These are phyloP conservation scores for Cordilura impudica DNA, from an alignment of 2,888 invertebrate species.

Conservation along the genomic window DNA sequence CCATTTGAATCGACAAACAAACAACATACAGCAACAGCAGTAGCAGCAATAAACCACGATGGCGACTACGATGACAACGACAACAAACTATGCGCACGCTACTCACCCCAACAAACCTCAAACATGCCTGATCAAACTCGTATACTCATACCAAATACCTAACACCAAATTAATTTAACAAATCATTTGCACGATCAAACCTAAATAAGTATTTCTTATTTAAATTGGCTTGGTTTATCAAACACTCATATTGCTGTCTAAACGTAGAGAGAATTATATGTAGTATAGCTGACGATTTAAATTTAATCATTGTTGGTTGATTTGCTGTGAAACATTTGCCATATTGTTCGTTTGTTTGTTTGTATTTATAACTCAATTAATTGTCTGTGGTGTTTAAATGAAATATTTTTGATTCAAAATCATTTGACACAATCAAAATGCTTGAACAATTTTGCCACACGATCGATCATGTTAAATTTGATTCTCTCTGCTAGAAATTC, in stretches of 20 bases:
- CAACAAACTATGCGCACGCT: slow-evolving; percentile 19
- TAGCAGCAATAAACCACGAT: slow-evolving; percentile 2
- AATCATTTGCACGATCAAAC: neutral
- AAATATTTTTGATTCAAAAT: slow-evolving; percentile 15
- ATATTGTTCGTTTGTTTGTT: neutral
- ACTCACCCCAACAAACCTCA: neutral
- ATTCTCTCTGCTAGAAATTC: neutral
- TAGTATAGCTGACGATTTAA: too few species aligned
- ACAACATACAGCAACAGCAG: slow-evolving; percentile 17
- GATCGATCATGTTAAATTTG: slow-evolving; percentile 4
- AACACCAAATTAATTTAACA: neutral
- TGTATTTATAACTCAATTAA: neutral
- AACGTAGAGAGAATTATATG: neutral
- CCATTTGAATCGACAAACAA: slow-evolving; percentile 47
- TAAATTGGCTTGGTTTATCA: neutral
- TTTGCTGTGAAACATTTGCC: neutral
- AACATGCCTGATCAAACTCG: slow-evolving; percentile 13
- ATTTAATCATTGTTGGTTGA: neutral
- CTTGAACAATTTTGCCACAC: slow-evolving; percentile 4
- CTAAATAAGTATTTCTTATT: neutral
- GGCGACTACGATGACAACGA: slow-evolving; percentile 7
- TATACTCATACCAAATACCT: neutral
- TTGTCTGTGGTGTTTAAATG: neutral
- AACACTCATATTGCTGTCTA: neutral
- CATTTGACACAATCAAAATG: slow-evolving; percentile 42